Conservation (phyloP, 2,113 vertebrate species). For the Gila orcuttii region DNA sequence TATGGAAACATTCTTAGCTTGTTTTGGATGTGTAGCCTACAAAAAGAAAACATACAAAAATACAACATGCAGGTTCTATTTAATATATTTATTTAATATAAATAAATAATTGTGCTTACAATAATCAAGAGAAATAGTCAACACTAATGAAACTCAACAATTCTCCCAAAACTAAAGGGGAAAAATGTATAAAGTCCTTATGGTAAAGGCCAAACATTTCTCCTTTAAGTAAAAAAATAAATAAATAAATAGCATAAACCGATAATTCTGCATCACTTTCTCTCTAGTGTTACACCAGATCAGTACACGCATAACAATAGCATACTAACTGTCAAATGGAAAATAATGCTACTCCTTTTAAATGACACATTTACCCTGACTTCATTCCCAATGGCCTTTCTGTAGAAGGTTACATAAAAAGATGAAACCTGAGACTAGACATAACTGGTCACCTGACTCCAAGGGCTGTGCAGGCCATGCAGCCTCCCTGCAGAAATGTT, state of each 20-base stretch:
- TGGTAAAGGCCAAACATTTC: neutral
- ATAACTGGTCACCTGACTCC: conserved; percentile 55
- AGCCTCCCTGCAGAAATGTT: conserved; percentile 54
- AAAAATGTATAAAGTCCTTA: neutral
- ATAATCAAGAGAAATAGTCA: neutral
- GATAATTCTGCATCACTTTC: conserved; percentile 9
- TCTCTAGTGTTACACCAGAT: neutral
- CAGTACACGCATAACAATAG: conserved; percentile 7
- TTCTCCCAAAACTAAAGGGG: neutral
- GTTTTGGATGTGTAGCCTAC: neutral
- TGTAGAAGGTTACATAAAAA: conserved; percentile 52
- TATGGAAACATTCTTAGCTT: neutral
- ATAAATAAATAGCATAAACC: neutral
- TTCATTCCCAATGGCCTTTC: neutral
- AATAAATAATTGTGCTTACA: neutral
- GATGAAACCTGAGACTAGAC: conserved; percentile 66
- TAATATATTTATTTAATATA: neutral
- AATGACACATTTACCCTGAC: neutral
- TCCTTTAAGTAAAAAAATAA: neutral
- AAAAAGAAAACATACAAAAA: neutral
- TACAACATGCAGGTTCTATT: too few relatives aligned
- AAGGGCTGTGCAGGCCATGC: conserved; percentile 58
- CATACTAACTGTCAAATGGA: neutral
- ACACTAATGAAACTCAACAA: too few relatives aligned
- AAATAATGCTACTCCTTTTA: neutral